Percentiles rank a stretch among this genome's conserved stretches.
Conservation (phyloP, 2,113 vertebrate genomes). For the Engystomops pustulosus region DNA sequence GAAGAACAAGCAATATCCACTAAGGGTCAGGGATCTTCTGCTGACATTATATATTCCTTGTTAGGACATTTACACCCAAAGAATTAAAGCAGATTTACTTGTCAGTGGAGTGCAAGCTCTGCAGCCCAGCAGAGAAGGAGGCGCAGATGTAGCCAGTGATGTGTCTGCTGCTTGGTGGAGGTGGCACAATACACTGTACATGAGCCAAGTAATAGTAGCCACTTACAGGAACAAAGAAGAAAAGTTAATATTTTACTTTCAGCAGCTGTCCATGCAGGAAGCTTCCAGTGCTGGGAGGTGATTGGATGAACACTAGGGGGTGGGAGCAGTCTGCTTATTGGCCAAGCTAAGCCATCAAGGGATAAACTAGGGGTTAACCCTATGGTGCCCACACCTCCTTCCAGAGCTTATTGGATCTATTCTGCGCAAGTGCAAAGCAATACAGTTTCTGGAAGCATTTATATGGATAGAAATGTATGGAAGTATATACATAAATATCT, state of each 20-base stretch:
- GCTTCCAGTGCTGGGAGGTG: neutral
- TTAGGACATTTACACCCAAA: neutral
- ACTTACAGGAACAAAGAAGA: neutral
- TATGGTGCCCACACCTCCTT: neutral
- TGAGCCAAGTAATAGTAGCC: neutral
- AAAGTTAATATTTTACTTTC: slow-evolving; percentile 46
- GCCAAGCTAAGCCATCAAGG: neutral
- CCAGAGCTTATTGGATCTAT: too few species aligned
- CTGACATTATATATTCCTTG: neutral
- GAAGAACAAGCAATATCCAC: neutral
- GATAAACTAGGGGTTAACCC: neutral
- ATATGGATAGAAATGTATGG: too few species aligned
- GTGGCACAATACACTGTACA: neutral
- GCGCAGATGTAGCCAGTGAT: neutral
- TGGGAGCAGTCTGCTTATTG: neutral
- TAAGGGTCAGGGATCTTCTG: neutral
- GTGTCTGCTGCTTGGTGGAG: neutral
- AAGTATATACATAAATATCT: too few species aligned
- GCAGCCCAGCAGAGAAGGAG: neutral
- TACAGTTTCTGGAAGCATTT: too few species aligned
- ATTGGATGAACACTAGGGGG: slow-evolving; percentile 14
- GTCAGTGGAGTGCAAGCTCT: neutral
- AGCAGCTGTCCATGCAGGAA: slow-evolving; percentile 24
- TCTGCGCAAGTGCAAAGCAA: too few species aligned
- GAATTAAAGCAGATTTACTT: neutral